These are phyloP conservation scores for Tenodera sinensis DNA, from an alignment of 2,888 invertebrate genomes.

Conservation along the genomic window DNA sequence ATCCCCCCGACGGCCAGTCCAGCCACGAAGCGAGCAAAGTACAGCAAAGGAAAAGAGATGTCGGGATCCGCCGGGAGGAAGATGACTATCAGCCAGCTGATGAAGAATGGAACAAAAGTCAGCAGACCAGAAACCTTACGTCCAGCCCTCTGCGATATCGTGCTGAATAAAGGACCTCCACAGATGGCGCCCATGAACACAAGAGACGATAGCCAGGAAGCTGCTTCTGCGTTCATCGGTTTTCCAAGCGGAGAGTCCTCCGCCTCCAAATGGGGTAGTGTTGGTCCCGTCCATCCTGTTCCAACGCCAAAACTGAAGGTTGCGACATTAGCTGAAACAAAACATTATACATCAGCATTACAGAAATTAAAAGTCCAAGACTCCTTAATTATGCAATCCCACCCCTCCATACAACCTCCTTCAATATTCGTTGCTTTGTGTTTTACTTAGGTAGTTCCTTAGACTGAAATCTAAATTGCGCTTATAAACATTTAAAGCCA, in stretches of 20 bases:
- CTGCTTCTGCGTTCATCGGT: slow-evolving; percentile 49
- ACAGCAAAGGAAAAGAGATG: slow-evolving; percentile 29
- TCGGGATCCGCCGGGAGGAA: neutral
- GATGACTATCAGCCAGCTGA: slow-evolving; percentile 12
- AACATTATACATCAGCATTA: neutral
- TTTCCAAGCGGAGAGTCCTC: slow-evolving; percentile 44
- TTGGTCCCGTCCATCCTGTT: slow-evolving; percentile 59
- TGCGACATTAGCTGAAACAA: slow-evolving; percentile 51
- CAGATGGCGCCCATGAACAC: slow-evolving; percentile 53
- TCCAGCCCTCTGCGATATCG: neutral
- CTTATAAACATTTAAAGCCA: too few relatives aligned
- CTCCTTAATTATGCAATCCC: too few relatives aligned
- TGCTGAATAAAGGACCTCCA: slow-evolving; percentile 5
- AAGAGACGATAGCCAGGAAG: slow-evolving; percentile 54
- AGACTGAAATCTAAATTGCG: too few relatives aligned
- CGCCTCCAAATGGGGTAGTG: slow-evolving; percentile 47
- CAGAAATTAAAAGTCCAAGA: too few relatives aligned
- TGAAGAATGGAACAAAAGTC: neutral
- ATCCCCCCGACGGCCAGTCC: slow-evolving; percentile 58
- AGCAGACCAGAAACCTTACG: slow-evolving; percentile 9
- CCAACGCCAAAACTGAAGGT: slow-evolving; percentile 55
- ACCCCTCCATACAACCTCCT: too few relatives aligned
- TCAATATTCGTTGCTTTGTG: too few relatives aligned
- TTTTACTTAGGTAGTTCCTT: too few relatives aligned
- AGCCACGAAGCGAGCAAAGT: slow-evolving; percentile 48